Evolutionary conservation across 2,888 invertebrate genomes (phyloP).

Genomic region (Hydrotaea diabolus): DNA sequence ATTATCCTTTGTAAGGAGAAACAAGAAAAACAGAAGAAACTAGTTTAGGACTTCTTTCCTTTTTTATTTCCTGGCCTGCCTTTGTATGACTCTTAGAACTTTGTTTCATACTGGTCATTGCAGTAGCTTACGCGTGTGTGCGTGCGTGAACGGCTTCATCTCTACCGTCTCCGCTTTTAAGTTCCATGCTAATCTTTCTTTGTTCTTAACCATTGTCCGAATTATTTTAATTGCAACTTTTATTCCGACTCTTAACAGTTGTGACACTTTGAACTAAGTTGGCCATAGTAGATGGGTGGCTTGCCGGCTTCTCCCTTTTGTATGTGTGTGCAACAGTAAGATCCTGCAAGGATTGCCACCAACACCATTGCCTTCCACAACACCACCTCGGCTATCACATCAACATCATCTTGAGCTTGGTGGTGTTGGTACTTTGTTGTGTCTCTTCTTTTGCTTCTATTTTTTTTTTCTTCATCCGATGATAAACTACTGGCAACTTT

Average conservation of each 20-base stretch:
- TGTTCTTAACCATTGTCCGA: conserved; percentile 70
- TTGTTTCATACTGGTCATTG: background rate
- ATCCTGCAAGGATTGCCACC: conserved; percentile 26
- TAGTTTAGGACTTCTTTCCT: background rate
- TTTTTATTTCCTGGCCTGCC: no score
- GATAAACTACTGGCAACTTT: conserved; percentile 65
- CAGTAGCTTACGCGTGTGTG: background rate
- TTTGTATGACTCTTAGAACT: background rate
- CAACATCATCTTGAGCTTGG: background rate
- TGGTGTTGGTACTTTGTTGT: conserved; percentile 37
- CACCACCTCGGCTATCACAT: background rate
- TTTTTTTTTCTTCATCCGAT: background rate
- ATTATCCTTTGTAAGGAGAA: background rate
- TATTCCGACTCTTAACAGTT: conserved; percentile 61
- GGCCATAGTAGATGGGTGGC: conserved; percentile 32
- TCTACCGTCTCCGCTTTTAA: background rate
- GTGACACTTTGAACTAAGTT: conserved; percentile 48
- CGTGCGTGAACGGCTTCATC: background rate
- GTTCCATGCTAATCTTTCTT: conserved; percentile 45
- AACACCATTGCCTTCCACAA: no score
- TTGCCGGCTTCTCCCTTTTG: background rate
- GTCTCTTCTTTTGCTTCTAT: background rate
- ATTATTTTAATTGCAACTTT: conserved; percentile 71
- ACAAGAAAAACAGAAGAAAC: background rate
- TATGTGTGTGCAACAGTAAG: conserved; percentile 36